phyloP scores from a whole-genome alignment of 2,797 vertebrate genomes.

The Mus minutoides region DNA sequence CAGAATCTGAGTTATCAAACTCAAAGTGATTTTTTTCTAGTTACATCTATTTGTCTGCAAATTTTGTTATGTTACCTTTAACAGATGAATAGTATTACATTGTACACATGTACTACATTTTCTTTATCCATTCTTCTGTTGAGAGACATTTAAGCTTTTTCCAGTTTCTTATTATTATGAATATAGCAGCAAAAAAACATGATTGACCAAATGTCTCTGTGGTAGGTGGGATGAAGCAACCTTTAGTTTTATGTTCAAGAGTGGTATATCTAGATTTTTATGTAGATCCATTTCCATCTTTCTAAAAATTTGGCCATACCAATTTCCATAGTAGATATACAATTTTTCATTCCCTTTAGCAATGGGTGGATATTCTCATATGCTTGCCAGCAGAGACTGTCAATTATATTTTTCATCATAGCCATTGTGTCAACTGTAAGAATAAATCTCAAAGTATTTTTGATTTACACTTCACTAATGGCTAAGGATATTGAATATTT shows the following conservation, averaged over 20 bases:
- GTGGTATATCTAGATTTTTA: not conserved
- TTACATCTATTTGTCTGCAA: not conserved
- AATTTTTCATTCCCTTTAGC: not conserved
- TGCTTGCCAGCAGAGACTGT: not conserved
- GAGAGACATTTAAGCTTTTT: not conserved
- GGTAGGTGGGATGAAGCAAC: not conserved
- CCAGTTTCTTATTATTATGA: not conserved
- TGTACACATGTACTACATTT: not conserved
- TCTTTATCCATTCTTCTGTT: not conserved
- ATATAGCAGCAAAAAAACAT: not conserved
- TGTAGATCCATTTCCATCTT: not conserved
- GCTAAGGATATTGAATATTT: not conserved
- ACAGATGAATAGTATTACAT: not conserved
- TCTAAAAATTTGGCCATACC: not conserved
- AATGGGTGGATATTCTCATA: not conserved
- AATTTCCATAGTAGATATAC: not conserved
- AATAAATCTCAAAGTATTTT: not conserved
- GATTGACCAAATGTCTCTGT: not conserved
- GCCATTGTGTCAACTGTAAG: not conserved
- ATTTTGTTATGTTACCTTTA: not conserved
- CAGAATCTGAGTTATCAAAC: not conserved
- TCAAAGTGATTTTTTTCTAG: not conserved
- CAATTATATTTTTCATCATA: not conserved
- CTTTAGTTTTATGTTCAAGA: not conserved
- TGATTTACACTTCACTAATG: not conserved